Percentiles rank a stretch among this genome's conserved stretches.
phyloP scores from a whole-genome alignment of 2,888 invertebrate species.

The Chymomyza procnemis region DNA sequence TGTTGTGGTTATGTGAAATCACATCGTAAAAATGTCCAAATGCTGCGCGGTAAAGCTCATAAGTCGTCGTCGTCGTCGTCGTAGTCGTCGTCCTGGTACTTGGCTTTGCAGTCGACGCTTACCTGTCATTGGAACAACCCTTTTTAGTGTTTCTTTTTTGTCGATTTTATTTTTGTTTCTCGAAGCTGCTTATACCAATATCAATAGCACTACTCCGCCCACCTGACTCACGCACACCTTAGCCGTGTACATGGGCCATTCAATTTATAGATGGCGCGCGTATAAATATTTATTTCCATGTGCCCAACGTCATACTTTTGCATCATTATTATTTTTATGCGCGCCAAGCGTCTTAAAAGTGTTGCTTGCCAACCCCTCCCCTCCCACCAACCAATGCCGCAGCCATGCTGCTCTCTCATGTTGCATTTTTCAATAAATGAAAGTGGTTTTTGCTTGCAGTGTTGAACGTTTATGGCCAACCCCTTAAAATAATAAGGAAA shows the following conservation, averaged over 20 bases:
- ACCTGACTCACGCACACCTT: neutral
- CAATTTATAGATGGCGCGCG: constrained; percentile 73
- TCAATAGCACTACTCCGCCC: neutral
- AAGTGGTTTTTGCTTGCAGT: constrained; percentile 51
- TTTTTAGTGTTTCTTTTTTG: constrained; percentile 13
- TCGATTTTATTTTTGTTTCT: neutral
- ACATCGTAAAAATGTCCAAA: constrained; percentile 77
- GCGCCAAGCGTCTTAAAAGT: constrained; percentile 63
- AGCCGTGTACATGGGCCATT: constrained; percentile 39
- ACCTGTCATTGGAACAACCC: constrained; percentile 39
- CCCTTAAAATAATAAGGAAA: constrained; percentile 8
- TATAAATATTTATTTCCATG: constrained; percentile 72
- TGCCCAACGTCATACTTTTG: constrained; percentile 57
- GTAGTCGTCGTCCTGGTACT: neutral
- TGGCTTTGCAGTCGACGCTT: neutral
- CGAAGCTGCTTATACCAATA: neutral
- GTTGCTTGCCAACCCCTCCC: constrained; percentile 4
- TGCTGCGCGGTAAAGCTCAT: constrained; percentile 70
- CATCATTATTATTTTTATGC: constrained; percentile 69
- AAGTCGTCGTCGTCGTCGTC: constrained; percentile 54
- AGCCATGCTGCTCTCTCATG: neutral
- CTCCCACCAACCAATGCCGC: neutral
- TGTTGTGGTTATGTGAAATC: constrained; percentile 74
- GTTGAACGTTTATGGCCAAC: constrained; percentile 4
- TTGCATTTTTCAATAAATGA: constrained; percentile 65